These are phyloP conservation scores for Prietella phreatophila DNA, from an alignment of 2,113 vertebrate genomes.

Conservation along the genomic window DNA sequence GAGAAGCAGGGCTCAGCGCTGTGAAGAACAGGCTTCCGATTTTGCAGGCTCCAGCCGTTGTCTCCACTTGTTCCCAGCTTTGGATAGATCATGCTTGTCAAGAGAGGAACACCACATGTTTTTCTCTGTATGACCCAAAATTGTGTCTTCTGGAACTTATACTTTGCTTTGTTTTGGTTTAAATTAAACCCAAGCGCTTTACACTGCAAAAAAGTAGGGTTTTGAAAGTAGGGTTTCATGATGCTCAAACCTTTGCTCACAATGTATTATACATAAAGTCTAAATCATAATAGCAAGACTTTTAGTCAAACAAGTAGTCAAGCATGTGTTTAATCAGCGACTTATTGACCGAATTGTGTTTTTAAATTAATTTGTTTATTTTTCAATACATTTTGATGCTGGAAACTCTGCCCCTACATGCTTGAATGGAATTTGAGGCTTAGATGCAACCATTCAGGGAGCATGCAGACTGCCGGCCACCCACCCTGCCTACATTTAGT, in stretches of 20 bases:
- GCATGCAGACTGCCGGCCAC: constrained; percentile 34
- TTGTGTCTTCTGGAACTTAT: constrained; percentile 32
- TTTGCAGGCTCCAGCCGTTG: constrained; percentile 37
- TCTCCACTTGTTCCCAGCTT: constrained; percentile 60
- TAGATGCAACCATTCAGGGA: constrained; percentile 19
- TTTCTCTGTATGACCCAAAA: constrained; percentile 29
- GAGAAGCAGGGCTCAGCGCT: constrained; percentile 55
- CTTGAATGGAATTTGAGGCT: constrained; percentile 32
- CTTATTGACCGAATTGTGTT: background rate
- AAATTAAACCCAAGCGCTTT: constrained; percentile 8
- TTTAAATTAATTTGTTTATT: background rate
- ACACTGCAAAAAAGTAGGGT: background rate
- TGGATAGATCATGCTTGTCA: constrained; percentile 53
- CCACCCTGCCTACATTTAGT: constrained; percentile 42
- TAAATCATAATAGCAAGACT: background rate
- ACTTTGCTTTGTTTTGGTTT: constrained; percentile 16
- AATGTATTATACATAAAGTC: too few species aligned
- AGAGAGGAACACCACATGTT: constrained; percentile 38
- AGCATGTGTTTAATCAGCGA: background rate
- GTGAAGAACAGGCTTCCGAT: constrained; percentile 49
- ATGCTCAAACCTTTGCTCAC: background rate
- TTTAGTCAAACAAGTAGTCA: background rate
- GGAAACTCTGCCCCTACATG: constrained; percentile 33
- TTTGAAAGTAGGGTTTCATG: background rate
- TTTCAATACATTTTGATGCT: constrained; percentile 15